Evolutionary conservation across 1,140 invertebrate genomes (phyloP).

Genomic region (Drusus annulatus): DNA sequence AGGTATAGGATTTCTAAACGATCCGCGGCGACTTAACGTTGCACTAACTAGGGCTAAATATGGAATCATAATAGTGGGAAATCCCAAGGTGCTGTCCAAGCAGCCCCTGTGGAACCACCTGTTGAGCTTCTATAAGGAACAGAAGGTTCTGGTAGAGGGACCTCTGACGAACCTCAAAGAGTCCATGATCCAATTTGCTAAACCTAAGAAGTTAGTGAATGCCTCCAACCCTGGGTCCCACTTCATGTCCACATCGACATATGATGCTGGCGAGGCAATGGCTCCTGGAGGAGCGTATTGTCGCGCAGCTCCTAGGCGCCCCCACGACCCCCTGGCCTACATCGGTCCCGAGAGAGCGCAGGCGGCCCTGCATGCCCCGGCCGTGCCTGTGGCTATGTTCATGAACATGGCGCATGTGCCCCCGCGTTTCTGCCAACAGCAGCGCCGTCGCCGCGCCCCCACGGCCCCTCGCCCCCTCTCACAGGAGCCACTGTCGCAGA

Average conservation of each 20-base stretch:
- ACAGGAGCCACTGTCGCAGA: constrained; percentile 77
- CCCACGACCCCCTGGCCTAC: constrained; percentile 93
- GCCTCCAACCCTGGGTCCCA: constrained; percentile 95
- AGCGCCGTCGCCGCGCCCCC: constrained; percentile 73
- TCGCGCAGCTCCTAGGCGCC: constrained; percentile 69
- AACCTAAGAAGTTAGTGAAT: constrained; percentile 96
- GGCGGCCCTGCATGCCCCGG: constrained; percentile 83
- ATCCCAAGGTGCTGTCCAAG: constrained; percentile 98
- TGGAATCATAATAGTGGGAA: constrained; percentile 98
- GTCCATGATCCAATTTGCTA: constrained; percentile 96
- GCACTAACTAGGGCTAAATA: constrained; percentile 98
- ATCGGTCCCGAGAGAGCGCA: constrained; percentile 90
- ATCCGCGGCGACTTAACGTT: constrained; percentile 97
- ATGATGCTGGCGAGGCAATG: constrained; percentile 90
- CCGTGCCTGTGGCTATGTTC: constrained; percentile 95
- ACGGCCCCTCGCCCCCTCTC: constrained; percentile 62
- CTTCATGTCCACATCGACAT: constrained; percentile 97
- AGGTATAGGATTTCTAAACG: constrained; percentile 97
- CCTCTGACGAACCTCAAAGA: constrained; percentile 98
- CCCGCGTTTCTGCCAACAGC: constrained; percentile 90
- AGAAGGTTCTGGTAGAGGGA: constrained; percentile 97
- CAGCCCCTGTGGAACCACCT: constrained; percentile 99
- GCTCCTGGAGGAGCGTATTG: constrained; percentile 83
- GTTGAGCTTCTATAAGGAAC: constrained; percentile 97
- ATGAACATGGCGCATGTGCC: constrained; percentile 93